phyloP scores from a whole-genome alignment of 2,888 invertebrate species.

The Elysia crispata region DNA sequence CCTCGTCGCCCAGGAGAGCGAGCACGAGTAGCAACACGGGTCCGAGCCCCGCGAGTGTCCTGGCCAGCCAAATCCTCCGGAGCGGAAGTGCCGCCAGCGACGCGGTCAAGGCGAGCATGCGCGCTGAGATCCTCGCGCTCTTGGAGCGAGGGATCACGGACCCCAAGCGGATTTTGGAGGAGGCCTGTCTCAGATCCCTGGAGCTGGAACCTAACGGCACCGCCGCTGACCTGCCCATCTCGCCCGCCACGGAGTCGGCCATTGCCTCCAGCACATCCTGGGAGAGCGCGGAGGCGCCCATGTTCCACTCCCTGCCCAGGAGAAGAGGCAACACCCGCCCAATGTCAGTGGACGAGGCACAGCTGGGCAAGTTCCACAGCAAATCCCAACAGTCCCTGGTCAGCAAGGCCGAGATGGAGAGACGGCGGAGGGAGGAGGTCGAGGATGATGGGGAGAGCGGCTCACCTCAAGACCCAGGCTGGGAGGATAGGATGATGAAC shows the following conservation, averaged over 20 bases:
- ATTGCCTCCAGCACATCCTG: not conserved
- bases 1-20: not conserved
- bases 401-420: slow-evolving; percentile 41
- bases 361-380: slow-evolving; percentile 47
- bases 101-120: slow-evolving; percentile 48
- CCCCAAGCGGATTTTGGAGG: slow-evolving; percentile 9
- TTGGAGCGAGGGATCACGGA: slow-evolving; percentile 51
- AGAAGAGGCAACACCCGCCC: slow-evolving; percentile 46
- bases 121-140: slow-evolving; percentile 55
- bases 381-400: slow-evolving; percentile 48
- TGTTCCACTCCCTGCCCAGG: slow-evolving; percentile 34
- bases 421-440: slow-evolving; percentile 15
- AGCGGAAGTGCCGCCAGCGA: slow-evolving; percentile 14
- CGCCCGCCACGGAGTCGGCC: not conserved
- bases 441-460: slow-evolving; percentile 9
- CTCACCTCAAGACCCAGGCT: not conserved
- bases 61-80: not conserved
- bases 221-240: not conserved
- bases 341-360: slow-evolving; percentile 56
- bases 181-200: not conserved
- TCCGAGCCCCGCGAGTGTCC: not conserved
- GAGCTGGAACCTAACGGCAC: slow-evolving; percentile 2
- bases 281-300: not conserved
- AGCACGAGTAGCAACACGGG: not conserved
- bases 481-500: slow-evolving; percentile 41